Percentiles rank a stretch among this genome's conserved stretches.
Conservation (phyloP, 2,888 invertebrate genomes). For the Acronicta leporina region DNA sequence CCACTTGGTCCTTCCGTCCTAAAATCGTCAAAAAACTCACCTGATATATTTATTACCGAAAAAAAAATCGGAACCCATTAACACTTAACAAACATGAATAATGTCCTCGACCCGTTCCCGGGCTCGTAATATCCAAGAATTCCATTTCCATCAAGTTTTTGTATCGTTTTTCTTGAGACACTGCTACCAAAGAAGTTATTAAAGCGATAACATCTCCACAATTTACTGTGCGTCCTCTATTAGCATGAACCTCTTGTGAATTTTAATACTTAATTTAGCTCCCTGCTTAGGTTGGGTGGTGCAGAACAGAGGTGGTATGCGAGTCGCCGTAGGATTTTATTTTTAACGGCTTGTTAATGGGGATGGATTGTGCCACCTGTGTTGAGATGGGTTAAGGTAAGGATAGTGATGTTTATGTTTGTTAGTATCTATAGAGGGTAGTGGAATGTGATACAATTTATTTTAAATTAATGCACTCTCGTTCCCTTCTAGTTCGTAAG, state of each 20-base stretch:
- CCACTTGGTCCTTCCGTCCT: conserved; percentile 1
- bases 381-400: background rate
- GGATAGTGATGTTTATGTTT: background rate
- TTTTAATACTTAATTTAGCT: conserved; percentile 81
- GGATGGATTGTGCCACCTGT: background rate
- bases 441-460: background rate
- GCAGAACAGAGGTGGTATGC: conserved; percentile 36
- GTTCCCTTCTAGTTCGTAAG: too few species aligned
- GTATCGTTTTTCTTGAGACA: conserved; percentile 63
- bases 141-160: conserved; percentile 50
- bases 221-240: conserved; percentile 73
- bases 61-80: conserved; percentile 48
- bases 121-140: conserved; percentile 47
- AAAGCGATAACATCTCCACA: conserved; percentile 76
- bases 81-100: conserved; percentile 59
- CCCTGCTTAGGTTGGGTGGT: conserved; percentile 53
- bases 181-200: conserved; percentile 82
- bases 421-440: background rate
- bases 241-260: conserved; percentile 72
- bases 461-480: too few species aligned
- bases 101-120: conserved; percentile 42
- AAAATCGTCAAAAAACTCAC: conserved; percentile 20
- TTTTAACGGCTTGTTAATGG: background rate
- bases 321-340: background rate
- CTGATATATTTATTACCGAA: conserved; percentile 35